phyloP scores from a whole-genome alignment of 2,797 vertebrate genomes.

The Leucoraja ocellata region DNA sequence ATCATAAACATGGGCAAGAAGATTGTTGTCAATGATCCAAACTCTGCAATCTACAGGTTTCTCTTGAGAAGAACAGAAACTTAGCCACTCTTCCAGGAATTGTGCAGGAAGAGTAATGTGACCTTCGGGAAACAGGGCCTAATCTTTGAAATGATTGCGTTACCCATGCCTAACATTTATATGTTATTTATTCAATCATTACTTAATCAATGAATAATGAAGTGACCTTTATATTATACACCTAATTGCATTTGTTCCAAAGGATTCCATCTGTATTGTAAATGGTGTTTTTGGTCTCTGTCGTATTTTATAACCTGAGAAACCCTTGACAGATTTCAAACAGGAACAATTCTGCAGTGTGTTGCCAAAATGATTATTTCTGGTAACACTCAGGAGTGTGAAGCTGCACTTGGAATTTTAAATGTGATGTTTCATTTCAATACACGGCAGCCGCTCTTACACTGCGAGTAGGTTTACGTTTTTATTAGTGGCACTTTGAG shows the following conservation, averaged over 20 bases:
- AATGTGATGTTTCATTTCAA: neutral
- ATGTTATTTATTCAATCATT: neutral
- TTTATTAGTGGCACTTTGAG: neutral
- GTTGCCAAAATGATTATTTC: neutral
- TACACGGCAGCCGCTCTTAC: neutral
- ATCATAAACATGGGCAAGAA: neutral
- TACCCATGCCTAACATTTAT: neutral
- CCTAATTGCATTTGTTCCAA: neutral
- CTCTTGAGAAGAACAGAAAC: neutral
- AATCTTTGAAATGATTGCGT: conserved; percentile 18
- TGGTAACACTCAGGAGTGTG: neutral
- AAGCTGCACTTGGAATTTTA: neutral
- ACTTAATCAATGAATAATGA: neutral
- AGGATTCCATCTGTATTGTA: neutral
- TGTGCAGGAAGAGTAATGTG: neutral
- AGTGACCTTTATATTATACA: neutral
- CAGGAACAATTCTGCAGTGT: neutral
- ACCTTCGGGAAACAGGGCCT: neutral
- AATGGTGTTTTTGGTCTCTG: neutral
- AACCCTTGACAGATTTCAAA: neutral
- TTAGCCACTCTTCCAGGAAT: neutral
- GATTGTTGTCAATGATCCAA: neutral
- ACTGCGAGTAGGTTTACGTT: neutral
- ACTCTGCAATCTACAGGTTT: neutral
- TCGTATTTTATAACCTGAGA: neutral